phyloP scores from a whole-genome alignment of 2,888 invertebrate genomes.

The Coecobrya sp. region DNA sequence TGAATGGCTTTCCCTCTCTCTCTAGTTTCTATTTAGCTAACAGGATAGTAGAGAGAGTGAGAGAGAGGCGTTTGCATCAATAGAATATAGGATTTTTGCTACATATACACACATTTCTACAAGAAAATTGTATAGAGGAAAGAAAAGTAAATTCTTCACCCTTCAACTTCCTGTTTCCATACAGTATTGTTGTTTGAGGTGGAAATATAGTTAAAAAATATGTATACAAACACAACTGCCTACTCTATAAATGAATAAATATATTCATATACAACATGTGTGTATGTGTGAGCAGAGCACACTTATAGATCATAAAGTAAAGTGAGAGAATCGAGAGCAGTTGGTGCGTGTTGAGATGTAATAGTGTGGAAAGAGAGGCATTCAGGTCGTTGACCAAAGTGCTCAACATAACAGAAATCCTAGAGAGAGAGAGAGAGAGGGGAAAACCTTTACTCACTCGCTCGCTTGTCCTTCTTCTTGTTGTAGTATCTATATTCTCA shows the following conservation, averaged over 20 bases:
- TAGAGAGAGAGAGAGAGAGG: neutral
- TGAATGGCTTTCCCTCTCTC: constrained; percentile 22
- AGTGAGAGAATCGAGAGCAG: constrained; percentile 68
- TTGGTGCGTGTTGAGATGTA: constrained; percentile 78
- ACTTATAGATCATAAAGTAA: constrained; percentile 57
- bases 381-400: constrained; percentile 82
- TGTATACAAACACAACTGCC: neutral
- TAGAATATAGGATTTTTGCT: neutral
- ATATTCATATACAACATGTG: constrained; percentile 5
- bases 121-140: neutral
- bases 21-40: neutral
- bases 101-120: too few species aligned
- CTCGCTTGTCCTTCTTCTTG: neutral
- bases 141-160: constrained; percentile 20
- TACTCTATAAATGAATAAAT: neutral
- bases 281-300: constrained; percentile 22
- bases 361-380: constrained; percentile 80
- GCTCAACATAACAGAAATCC: constrained; percentile 43
- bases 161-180: neutral
- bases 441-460: constrained; percentile 24
- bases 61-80: neutral
- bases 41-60: neutral
- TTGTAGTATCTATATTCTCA: neutral
- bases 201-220: neutral
- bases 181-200: neutral